These are phyloP conservation scores for Epistrophe grossulariae DNA, from an alignment of 2,888 invertebrate species.

Conservation along the genomic window DNA sequence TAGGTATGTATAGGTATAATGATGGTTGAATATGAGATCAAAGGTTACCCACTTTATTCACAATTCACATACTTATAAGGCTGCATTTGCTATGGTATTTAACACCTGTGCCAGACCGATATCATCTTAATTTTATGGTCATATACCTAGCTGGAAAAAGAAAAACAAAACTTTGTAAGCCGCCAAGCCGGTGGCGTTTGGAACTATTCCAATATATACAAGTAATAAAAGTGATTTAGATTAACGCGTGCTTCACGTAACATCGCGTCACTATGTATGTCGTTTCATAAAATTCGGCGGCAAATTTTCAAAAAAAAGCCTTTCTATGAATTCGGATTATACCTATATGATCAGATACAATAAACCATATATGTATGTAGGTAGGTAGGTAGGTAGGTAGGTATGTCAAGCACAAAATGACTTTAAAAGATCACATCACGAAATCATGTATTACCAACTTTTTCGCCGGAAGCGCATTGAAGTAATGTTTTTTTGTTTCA, in stretches of 20 bases:
- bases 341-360: neutral
- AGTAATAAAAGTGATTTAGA: conserved; percentile 63
- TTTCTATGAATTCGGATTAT: conserved; percentile 16
- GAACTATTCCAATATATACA: conserved; percentile 3
- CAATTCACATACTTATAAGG: conserved; percentile 27
- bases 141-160: too few species aligned
- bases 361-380: neutral
- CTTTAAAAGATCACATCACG: conserved; percentile 31
- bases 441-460: conserved; percentile 19
- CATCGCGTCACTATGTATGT: neutral
- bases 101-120: conserved; percentile 43
- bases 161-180: neutral
- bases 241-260: conserved; percentile 42
- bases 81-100: conserved; percentile 52
- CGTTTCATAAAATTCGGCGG: conserved; percentile 49
- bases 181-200: conserved; percentile 4
- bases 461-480: conserved; percentile 39
- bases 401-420: conserved; percentile 18
- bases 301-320: neutral
- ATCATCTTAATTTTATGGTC: conserved; percentile 36
- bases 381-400: too few species aligned
- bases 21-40: conserved; percentile 36
- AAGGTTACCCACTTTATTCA: conserved; percentile 57
- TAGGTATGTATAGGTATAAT: neutral
- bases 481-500: conserved; percentile 13